Conservation (phyloP, 2,113 vertebrate genomes). For the Psammodynastes pulverulentus region DNA sequence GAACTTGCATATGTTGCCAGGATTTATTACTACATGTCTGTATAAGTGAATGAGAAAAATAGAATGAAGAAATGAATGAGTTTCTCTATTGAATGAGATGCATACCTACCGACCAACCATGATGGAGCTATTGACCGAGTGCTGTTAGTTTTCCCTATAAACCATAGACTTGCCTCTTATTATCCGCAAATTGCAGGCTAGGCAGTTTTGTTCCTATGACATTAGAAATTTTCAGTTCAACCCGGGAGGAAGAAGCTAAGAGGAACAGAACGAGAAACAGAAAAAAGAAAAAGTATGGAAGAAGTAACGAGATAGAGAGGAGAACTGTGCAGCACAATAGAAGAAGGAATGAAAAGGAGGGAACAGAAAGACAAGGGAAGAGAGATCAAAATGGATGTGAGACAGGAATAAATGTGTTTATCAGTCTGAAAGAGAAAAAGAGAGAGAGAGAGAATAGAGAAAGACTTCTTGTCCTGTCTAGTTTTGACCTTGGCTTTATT, state of each 20-base stretch:
- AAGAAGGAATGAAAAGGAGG: background rate
- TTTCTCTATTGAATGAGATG: background rate
- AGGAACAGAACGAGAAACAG: background rate
- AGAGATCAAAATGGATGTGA: background rate
- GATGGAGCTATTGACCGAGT: background rate
- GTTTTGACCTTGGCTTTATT: background rate
- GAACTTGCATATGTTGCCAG: background rate
- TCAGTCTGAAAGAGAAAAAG: background rate
- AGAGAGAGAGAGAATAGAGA: background rate
- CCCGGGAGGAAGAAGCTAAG: background rate
- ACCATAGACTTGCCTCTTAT: background rate
- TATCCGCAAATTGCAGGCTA: background rate
- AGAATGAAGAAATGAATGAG: background rate
- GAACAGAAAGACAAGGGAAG: background rate
- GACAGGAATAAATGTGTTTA: background rate
- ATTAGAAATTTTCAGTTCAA: background rate
- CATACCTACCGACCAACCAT: background rate
- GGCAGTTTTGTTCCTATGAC: background rate
- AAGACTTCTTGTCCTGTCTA: background rate
- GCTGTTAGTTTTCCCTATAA: background rate
- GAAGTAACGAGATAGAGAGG: background rate
- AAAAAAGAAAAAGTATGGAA: background rate
- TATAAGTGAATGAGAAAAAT: background rate
- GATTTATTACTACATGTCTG: background rate
- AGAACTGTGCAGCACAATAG: background rate